Percentiles rank a stretch among this genome's conserved stretches.
Evolutionary conservation across 2,888 invertebrate genomes (phyloP).

Genomic region (Prosapia bicincta): DNA sequence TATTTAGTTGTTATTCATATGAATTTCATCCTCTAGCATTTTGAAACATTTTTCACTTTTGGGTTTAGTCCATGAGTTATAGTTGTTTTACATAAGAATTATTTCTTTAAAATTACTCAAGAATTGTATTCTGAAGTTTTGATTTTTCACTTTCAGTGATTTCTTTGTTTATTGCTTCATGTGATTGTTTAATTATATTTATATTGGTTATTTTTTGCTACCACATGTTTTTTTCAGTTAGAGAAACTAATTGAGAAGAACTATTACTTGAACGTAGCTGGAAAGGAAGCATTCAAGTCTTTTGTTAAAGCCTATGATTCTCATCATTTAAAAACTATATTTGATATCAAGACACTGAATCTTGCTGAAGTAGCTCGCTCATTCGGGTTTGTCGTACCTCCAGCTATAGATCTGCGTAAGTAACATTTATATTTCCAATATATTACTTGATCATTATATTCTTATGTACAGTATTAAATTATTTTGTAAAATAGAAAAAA

Average conservation of each 20-base stretch:
- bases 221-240: slow-evolving; percentile 68
- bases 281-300: slow-evolving; percentile 94
- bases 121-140: no score
- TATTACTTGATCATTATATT: no score
- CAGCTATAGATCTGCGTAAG: slow-evolving; percentile 90
- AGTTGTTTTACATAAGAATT: no score
- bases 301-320: slow-evolving; percentile 97
- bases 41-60: no score
- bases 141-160: no score
- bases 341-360: slow-evolving; percentile 88
- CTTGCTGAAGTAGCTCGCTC: slow-evolving; percentile 83
- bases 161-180: no score
- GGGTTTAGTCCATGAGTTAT: no score
- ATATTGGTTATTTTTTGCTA: background rate
- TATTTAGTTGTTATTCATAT: no score
- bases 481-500: slow-evolving; percentile 15
- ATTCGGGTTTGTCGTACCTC: slow-evolving; percentile 95
- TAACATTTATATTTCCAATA: slow-evolving; percentile 54
- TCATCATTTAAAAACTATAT: slow-evolving; percentile 91
- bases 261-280: slow-evolving; percentile 92
- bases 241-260: slow-evolving; percentile 93
- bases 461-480: no score
- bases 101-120: no score
- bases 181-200: background rate
- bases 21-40: no score